Conservation (phyloP, 2,113 vertebrate species). For the Callospermophilus lateralis region DNA sequence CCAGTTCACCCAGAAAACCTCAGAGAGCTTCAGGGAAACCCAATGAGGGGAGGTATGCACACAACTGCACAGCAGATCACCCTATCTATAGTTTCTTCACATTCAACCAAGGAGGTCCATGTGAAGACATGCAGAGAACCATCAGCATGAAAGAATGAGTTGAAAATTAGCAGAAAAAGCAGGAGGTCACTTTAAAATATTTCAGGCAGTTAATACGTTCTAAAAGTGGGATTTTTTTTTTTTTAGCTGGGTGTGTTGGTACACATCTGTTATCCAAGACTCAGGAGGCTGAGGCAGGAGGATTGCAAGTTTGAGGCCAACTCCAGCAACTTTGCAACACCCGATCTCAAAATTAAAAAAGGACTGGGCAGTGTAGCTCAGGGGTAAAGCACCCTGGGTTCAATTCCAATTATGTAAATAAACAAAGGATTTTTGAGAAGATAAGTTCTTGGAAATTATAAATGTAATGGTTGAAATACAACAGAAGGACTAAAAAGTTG, state of each 20-base stretch:
- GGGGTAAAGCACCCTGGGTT: no score
- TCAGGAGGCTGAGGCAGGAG: no score
- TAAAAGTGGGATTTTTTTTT: conserved; percentile 22
- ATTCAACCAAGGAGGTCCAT: no score
- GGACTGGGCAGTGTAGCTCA: no score
- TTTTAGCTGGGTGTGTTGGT: no score
- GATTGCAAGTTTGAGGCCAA: no score
- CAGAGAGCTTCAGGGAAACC: neutral
- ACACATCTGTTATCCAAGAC: no score
- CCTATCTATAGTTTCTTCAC: neutral
- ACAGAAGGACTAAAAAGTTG: conserved; percentile 1
- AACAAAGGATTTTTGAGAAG: neutral
- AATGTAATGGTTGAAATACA: neutral
- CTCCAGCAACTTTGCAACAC: no score
- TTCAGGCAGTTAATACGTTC: neutral
- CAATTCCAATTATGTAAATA: no score
- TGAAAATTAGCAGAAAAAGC: neutral
- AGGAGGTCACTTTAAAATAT: neutral
- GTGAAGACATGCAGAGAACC: neutral
- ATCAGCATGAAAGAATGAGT: neutral
- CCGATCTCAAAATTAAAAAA: no score
- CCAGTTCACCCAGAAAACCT: neutral
- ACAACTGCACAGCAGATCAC: neutral
- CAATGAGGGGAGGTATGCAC: neutral
- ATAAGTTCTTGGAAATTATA: conserved; percentile 34